Evolutionary conservation across 2,888 invertebrate species (phyloP).

Genomic region (Endotricha flammealis): DNA sequence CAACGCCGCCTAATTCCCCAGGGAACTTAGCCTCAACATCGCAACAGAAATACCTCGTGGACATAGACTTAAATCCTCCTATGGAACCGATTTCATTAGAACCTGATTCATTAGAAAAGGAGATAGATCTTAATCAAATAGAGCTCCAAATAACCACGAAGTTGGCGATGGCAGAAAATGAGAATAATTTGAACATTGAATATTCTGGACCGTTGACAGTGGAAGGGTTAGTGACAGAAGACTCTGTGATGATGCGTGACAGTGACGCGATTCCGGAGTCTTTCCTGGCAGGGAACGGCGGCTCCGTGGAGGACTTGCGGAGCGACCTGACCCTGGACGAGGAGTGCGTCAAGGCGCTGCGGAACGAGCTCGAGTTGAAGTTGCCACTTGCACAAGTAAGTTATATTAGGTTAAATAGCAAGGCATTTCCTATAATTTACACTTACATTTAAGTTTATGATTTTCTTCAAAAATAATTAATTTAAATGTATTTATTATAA

Average conservation of each 20-base stretch:
- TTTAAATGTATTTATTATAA: too few relatives aligned
- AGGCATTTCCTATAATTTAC: background rate
- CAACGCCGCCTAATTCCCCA: conserved; percentile 67
- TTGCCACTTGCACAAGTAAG: conserved; percentile 82
- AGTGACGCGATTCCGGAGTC: conserved; percentile 49
- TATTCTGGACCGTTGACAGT: conserved; percentile 63
- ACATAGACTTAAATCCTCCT: conserved; percentile 45
- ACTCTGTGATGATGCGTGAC: conserved; percentile 34
- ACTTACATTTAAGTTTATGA: too few relatives aligned
- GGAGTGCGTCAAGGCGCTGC: conserved; percentile 83
- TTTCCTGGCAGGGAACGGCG: conserved; percentile 69
- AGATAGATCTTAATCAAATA: conserved; percentile 61
- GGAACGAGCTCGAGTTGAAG: conserved; percentile 84
- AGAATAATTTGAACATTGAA: conserved; percentile 73
- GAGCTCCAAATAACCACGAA: conserved; percentile 68
- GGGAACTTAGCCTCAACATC: conserved; percentile 60
- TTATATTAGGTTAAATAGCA: conserved; percentile 2
- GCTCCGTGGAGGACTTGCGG: conserved; percentile 69
- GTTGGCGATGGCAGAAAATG: conserved; percentile 72
- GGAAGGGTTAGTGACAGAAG: conserved; percentile 46
- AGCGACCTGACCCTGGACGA: conserved; percentile 81
- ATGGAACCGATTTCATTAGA: conserved; percentile 25
- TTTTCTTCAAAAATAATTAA: too few relatives aligned
- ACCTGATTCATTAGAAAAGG: conserved; percentile 36
- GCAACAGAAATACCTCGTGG: conserved; percentile 57